Conservation (phyloP, 2,113 vertebrate species). For the Corydoras maculifer region DNA sequence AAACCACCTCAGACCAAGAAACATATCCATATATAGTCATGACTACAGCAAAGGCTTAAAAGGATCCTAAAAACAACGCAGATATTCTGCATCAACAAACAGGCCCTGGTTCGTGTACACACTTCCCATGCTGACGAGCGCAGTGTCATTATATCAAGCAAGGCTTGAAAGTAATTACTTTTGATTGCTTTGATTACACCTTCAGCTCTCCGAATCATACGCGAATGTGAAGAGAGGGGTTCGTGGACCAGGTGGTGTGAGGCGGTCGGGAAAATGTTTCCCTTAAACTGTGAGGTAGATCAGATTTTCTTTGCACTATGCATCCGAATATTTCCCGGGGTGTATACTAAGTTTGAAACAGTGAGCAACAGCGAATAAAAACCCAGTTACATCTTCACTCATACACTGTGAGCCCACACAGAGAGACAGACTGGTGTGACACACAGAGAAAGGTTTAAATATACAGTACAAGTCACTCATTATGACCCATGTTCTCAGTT, state of each 20-base stretch:
- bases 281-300: too few species aligned
- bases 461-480: too few species aligned
- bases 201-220: constrained; percentile 7
- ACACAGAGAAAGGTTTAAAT: too few species aligned
- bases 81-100: constrained; percentile 21
- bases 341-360: constrained; percentile 41
- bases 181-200: constrained; percentile 31
- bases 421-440: too few species aligned
- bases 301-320: too few species aligned
- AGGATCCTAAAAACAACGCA: constrained; percentile 13
- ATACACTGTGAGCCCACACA: too few species aligned
- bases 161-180: constrained; percentile 22
- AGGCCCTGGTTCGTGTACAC: not conserved
- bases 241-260: not conserved
- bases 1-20: constrained; percentile 22
- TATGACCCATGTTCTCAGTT: too few species aligned
- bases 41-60: constrained; percentile 17
- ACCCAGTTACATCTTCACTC: too few species aligned
- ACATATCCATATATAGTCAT: constrained; percentile 46
- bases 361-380: not conserved
- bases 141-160: constrained; percentile 16
- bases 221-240: not conserved
- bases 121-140: constrained; percentile 12
- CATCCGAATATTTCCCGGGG: not conserved
- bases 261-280: not conserved